Conservation (phyloP, 2,888 invertebrate species). For the Trichogramma evanescens region DNA sequence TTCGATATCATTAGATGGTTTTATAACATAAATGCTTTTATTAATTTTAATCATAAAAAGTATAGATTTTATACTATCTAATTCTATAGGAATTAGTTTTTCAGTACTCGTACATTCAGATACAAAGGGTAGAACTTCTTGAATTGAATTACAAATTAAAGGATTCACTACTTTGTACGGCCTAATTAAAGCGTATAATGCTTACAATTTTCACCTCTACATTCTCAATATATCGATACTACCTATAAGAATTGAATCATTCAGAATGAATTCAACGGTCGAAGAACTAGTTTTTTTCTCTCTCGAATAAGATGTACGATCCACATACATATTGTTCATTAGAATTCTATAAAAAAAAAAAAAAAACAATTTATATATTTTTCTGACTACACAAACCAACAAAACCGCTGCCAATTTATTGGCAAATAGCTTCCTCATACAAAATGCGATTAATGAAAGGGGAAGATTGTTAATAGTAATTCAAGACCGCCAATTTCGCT, state of each 20-base stretch:
- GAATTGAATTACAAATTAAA: background rate
- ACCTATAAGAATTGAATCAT: background rate
- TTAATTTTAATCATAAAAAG: background rate
- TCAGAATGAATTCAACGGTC: background rate
- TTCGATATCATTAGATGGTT: background rate
- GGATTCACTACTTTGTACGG: background rate
- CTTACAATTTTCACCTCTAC: background rate
- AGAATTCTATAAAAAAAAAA: background rate
- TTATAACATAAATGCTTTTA: background rate
- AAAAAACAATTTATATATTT: background rate
- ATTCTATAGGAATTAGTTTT: background rate
- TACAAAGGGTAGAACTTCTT: background rate
- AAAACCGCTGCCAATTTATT: no score
- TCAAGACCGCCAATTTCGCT: no score
- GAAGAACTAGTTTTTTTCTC: constrained; percentile 1
- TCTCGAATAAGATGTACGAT: background rate
- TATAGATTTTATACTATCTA: background rate
- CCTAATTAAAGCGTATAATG: background rate
- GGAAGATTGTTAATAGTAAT: no score
- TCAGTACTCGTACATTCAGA: background rate
- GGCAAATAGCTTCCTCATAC: no score
- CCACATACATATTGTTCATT: background rate
- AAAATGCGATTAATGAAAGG: no score
- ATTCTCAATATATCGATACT: background rate
- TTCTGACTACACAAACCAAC: background rate